phyloP scores from a whole-genome alignment of 2,888 invertebrate genomes.

The Nymphalis c-album region DNA sequence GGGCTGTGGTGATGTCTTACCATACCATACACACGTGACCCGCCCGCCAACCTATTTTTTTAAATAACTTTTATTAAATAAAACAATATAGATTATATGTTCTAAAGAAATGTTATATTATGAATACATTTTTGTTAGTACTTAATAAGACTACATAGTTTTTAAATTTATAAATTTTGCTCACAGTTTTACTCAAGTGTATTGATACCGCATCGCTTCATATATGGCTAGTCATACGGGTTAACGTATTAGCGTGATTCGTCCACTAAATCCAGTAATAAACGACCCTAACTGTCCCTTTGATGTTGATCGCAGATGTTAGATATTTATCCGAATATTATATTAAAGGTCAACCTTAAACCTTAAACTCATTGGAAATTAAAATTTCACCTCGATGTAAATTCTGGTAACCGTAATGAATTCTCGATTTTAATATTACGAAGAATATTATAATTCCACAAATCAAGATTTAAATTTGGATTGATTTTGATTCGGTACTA shows the following conservation, averaged over 20 bases:
- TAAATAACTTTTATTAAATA: too few species aligned
- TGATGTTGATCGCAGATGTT: constrained; percentile 46
- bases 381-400: constrained; percentile 13
- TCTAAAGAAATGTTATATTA: too few species aligned
- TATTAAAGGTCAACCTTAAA: constrained; percentile 11
- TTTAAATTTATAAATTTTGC: too few species aligned
- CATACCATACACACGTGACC: too few species aligned
- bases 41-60: too few species aligned
- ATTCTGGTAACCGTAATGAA: neutral
- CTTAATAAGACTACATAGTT: too few species aligned
- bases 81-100: too few species aligned
- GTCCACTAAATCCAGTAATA: constrained; percentile 29
- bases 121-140: too few species aligned
- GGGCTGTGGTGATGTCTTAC: too few species aligned
- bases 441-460: constrained; percentile 2
- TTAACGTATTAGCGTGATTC: constrained; percentile 11
- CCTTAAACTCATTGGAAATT: constrained; percentile 2
- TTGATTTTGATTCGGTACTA: too few species aligned
- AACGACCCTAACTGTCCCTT: constrained; percentile 42
- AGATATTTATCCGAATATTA: constrained; percentile 16
- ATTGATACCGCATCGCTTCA: constrained; percentile 10
- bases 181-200: neutral
- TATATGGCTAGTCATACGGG: neutral
- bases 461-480: too few species aligned
- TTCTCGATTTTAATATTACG: constrained; percentile 8